Evolutionary conservation across 37 sponge, comb jelly and placozoan species (phyloP).

Genomic region (Lycopodina hypogea): DNA sequence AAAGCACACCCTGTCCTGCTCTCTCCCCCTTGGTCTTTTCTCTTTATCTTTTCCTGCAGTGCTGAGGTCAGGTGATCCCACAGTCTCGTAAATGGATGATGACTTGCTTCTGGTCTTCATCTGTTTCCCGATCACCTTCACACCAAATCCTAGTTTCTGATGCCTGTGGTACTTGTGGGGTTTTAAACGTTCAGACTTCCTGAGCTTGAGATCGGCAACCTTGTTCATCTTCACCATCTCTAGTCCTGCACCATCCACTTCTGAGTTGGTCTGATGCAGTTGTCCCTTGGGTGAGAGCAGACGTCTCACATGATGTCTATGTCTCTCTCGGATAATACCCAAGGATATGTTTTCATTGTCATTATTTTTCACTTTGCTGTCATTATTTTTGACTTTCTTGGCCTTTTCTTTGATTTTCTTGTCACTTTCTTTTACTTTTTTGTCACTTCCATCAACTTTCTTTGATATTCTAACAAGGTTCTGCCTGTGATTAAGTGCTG

Average conservation of each 20-base stretch:
- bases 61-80: neutral
- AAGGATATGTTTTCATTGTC: neutral
- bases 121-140: neutral
- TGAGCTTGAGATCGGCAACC: neutral
- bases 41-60: neutral
- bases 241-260: neutral
- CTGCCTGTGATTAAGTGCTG: no score
- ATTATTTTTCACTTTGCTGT: neutral
- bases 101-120: conserved; percentile 11
- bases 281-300: neutral
- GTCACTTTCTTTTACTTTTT: no score
- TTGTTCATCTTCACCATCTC: no score
- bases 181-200: neutral
- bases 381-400: neutral
- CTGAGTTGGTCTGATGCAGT: neutral
- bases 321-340: no score
- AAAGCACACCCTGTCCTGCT: neutral
- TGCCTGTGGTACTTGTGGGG: no score
- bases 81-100: conserved; percentile 32
- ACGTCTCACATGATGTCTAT: no score
- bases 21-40: neutral
- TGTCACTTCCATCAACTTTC: no score
- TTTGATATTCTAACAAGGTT: no score
- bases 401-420: no score
- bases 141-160: neutral